A percentile compares a stretch with the other conserved stretches of the same genome.
These are phyloP conservation scores for Callyntrura guangdongensis DNA, from an alignment of 2,888 invertebrate genomes.

Conservation along the genomic window DNA sequence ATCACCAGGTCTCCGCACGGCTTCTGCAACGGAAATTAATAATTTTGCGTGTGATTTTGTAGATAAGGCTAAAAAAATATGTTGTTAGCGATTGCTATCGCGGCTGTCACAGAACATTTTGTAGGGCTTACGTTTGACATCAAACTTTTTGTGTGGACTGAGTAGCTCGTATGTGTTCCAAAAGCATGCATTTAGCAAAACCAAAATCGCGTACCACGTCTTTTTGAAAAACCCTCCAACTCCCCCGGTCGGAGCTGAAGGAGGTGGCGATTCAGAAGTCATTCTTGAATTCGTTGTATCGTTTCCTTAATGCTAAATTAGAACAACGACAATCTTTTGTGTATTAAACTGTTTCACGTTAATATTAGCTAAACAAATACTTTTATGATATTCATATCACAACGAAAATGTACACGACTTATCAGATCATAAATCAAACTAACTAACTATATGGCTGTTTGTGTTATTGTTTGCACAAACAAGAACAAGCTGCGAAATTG, in stretches of 20 bases:
- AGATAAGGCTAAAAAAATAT: no score
- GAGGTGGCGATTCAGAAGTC: slow-evolving; percentile 46
- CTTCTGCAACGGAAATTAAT: slow-evolving; percentile 87
- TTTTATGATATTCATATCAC: no score
- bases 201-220: slow-evolving; percentile 70
- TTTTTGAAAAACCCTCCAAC: slow-evolving; percentile 69
- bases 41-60: slow-evolving; percentile 1
- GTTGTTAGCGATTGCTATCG: no score
- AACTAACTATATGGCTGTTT: no score
- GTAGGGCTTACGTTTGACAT: slow-evolving; percentile 79
- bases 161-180: slow-evolving; percentile 78
- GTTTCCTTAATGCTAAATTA: not conserved
- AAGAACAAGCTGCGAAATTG: no score
- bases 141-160: slow-evolving; percentile 79
- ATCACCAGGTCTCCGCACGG: slow-evolving; percentile 89
- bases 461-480: no score
- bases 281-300: slow-evolving; percentile 15
- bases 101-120: no score
- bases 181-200: slow-evolving; percentile 64
- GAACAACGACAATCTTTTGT: no score
- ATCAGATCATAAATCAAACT: no score
- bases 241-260: slow-evolving; percentile 67
- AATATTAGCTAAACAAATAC: no score
- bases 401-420: no score
- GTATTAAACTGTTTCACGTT: no score